Percentiles rank a stretch among this genome's conserved stretches.
These are phyloP conservation scores for Emydocephalus ijimae DNA, from an alignment of 2,113 vertebrate species.

Conservation along the genomic window DNA sequence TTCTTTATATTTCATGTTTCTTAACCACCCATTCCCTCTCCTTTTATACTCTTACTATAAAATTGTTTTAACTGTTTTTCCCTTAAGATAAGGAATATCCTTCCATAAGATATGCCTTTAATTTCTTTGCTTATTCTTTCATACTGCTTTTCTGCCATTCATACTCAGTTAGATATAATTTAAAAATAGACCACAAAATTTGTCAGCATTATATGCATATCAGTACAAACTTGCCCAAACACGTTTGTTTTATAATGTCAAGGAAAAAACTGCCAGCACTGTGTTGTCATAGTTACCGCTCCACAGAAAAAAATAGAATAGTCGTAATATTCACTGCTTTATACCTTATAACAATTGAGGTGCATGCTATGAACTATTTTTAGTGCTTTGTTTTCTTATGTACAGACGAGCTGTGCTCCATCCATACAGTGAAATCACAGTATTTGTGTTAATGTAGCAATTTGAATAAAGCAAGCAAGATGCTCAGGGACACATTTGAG, in stretches of 20 bases:
- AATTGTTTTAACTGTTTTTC: too few species aligned
- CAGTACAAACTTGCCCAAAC: slow-evolving; percentile 38
- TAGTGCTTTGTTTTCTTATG: slow-evolving; percentile 12
- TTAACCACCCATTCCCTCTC: too few species aligned
- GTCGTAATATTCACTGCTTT: slow-evolving; percentile 15
- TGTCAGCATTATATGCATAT: slow-evolving; percentile 20
- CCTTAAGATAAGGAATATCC: too few species aligned
- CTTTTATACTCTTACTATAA: too few species aligned
- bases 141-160: too few species aligned
- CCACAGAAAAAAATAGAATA: slow-evolving; percentile 14
- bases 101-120: too few species aligned
- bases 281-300: slow-evolving; percentile 42
- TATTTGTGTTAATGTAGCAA: neutral
- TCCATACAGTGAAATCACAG: slow-evolving; percentile 16
- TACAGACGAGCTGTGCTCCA: neutral
- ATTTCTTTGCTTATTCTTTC: too few species aligned
- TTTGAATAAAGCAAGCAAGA: too few species aligned
- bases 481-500: neutral
- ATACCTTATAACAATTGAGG: slow-evolving; percentile 3
- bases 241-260: slow-evolving; percentile 45
- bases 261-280: slow-evolving; percentile 8
- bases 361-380: slow-evolving; percentile 1
- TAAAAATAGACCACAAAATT: neutral
- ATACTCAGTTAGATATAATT: too few species aligned
- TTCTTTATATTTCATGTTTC: too few species aligned